phyloP scores from a whole-genome alignment of 2,888 invertebrate species.

The Philereme vetulata region DNA sequence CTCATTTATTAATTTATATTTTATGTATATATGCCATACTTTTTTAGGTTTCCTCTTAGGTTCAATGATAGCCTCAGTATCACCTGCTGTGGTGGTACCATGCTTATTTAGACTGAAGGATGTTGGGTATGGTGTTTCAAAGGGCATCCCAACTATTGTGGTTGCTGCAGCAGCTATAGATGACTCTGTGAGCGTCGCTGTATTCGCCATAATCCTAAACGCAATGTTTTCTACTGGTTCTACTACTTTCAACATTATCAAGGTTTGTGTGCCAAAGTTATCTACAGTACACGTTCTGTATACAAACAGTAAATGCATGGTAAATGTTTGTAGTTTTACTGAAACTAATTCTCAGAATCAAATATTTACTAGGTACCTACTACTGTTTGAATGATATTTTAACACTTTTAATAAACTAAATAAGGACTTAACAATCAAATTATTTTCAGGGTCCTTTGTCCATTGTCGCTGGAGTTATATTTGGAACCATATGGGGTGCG shows the following conservation, averaged over 20 bases:
- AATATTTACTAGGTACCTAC: not conserved
- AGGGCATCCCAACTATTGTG: slow-evolving; percentile 94
- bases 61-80: slow-evolving; percentile 92
- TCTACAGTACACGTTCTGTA: slow-evolving; percentile 5
- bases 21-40: not conserved
- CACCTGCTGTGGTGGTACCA: slow-evolving; percentile 95
- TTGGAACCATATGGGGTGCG: slow-evolving; percentile 89
- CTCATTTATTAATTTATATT: not conserved
- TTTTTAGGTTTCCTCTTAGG: slow-evolving; percentile 86
- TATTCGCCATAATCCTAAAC: slow-evolving; percentile 91
- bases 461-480: slow-evolving; percentile 87
- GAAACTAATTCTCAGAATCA: not conserved
- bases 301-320: slow-evolving; percentile 3
- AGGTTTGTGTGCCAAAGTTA: slow-evolving; percentile 62
- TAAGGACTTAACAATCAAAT: not conserved
- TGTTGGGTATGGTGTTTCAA: slow-evolving; percentile 90
- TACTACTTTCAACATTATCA: slow-evolving; percentile 85
- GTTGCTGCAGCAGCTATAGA: slow-evolving; percentile 95
- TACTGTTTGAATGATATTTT: not conserved
- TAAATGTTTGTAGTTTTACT: slow-evolving; percentile 15
- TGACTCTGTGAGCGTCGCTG: slow-evolving; percentile 95
- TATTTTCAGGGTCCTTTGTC: slow-evolving; percentile 85
- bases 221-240: slow-evolving; percentile 90
- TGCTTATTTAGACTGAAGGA: slow-evolving; percentile 90
- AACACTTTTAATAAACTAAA: not conserved